Evolutionary conservation across 1,140 invertebrate genomes (phyloP), one percentile per base, ranked within the genome.

Genomic region (Amphibalanus amphitrite): DNA sequence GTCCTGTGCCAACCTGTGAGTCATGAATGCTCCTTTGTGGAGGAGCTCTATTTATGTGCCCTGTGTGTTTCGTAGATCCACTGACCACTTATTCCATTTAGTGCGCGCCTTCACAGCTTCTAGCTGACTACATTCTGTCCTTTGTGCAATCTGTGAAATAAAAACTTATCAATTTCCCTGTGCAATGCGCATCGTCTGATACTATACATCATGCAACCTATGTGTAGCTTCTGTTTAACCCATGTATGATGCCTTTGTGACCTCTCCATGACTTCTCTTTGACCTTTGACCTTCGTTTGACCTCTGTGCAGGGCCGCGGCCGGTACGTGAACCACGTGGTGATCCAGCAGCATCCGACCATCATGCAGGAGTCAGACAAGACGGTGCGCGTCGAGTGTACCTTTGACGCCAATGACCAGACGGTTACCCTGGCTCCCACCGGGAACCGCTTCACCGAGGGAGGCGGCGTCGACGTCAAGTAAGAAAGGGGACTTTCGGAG

Each of bases 301-400:
- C n/a, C n/a, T n/a, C n/a, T n/a, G n/a, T n/a, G n/a, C n/a, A n/a
- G n/a, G 78, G 79, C 29, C 77, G 79, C 26, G 82, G 80, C n/a
- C 75, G 78, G 70, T 83, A 81, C 75, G 79, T 80, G 6, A 84
- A 83, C 74, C 82, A 83, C 74, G 80, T 84, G 13, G 81, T 84
- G 0, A 79, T 83, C 69, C 83, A 83, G 72, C 80, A 82, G 73
- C 82, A 84, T 76, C 80, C 83, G n/a, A 78, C 83, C 0, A 82
- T 83, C 68, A 82, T 83, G 78, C 82, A 82, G 72, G 81, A 84
- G 70, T 82, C 79, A 26, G 83, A 84, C 73, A 80, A 80, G 71
- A 83, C 79, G 4, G 82, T 84, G 23, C 76, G 82, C 73, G 83
- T 84, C 26, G 81, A 83, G 73, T 84, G 83, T 71, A 80, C 82